phyloP scores from a whole-genome alignment of 2,113 vertebrate genomes.

The Xenopus borealis region DNA sequence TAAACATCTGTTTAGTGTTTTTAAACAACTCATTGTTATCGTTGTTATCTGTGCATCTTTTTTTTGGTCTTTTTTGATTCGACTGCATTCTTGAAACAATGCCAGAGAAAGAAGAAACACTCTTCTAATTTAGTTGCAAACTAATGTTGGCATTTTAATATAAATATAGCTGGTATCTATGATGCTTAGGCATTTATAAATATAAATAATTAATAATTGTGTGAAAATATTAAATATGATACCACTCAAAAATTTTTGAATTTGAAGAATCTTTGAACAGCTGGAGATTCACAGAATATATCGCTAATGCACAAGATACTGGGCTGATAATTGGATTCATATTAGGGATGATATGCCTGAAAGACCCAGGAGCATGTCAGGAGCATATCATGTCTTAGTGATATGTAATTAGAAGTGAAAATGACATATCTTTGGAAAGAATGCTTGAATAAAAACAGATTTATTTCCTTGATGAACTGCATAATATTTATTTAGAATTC shows the following conservation, averaged over 20 bases:
- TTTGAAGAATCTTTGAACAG: not conserved
- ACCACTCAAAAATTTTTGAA: not conserved
- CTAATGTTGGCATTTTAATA: not conserved
- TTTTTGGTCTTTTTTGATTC: constrained; percentile 8
- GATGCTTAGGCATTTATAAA: not conserved
- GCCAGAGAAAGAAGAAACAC: constrained; percentile 1
- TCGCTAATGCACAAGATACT: not conserved
- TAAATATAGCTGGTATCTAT: not conserved
- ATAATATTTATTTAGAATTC: too few relatives aligned
- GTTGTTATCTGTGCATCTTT: constrained; percentile 7
- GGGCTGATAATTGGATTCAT: not conserved
- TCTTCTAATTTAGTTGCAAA: not conserved
- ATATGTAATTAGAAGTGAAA: not conserved
- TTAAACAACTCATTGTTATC: constrained; percentile 24
- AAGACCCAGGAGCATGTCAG: not conserved
- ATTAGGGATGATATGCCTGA: not conserved
- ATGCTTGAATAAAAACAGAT: too few relatives aligned
- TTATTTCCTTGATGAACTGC: too few relatives aligned
- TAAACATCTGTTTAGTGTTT: constrained; percentile 29
- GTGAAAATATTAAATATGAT: not conserved
- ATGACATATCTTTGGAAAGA: not conserved
- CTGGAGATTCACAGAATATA: not conserved
- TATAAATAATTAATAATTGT: not conserved
- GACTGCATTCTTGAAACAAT: not conserved
- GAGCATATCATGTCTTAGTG: not conserved